These are phyloP conservation scores for Meda fulgida DNA, from an alignment of 2,797 vertebrate genomes.

Conservation along the genomic window DNA sequence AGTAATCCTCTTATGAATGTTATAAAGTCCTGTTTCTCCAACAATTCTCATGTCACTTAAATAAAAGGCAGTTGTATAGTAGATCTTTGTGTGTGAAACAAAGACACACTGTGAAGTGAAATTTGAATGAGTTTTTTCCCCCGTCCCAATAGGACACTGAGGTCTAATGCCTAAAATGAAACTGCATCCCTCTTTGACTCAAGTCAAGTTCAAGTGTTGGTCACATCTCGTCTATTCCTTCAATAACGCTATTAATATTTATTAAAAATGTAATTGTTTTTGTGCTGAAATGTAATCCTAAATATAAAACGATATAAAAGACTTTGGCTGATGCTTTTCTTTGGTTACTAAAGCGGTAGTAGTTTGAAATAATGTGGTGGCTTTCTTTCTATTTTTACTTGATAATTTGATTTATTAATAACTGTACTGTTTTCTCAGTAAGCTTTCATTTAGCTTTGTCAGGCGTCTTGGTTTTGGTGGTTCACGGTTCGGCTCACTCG, in stretches of 20 bases:
- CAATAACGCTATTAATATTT: background rate
- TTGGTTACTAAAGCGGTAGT: background rate
- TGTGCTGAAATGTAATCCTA: background rate
- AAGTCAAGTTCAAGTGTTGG: constrained; percentile 39
- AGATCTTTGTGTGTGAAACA: constrained; percentile 8
- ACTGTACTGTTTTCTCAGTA: constrained; percentile 31
- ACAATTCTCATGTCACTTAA: constrained; percentile 8
- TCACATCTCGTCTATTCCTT: background rate
- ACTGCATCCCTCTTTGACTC: background rate
- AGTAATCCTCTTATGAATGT: constrained; percentile 9
- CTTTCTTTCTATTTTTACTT: constrained; percentile 38
- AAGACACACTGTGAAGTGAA: constrained; percentile 5
- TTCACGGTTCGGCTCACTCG: background rate
- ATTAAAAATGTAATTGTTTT: background rate
- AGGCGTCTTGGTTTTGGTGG: constrained; percentile 24
- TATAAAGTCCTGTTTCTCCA: background rate
- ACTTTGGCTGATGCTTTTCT: background rate
- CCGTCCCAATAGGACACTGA: background rate
- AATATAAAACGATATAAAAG: background rate
- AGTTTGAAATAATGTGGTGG: background rate
- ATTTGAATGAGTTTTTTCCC: background rate
- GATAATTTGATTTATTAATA: constrained; percentile 32
- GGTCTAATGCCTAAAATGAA: constrained; percentile 8
- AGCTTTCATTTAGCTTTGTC: constrained; percentile 31
- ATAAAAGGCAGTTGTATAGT: constrained; percentile 7